Percentiles rank a stretch among this genome's conserved stretches.
Conservation (phyloP, 2,113 vertebrate genomes). For the Rhinichthys klamathensis region DNA sequence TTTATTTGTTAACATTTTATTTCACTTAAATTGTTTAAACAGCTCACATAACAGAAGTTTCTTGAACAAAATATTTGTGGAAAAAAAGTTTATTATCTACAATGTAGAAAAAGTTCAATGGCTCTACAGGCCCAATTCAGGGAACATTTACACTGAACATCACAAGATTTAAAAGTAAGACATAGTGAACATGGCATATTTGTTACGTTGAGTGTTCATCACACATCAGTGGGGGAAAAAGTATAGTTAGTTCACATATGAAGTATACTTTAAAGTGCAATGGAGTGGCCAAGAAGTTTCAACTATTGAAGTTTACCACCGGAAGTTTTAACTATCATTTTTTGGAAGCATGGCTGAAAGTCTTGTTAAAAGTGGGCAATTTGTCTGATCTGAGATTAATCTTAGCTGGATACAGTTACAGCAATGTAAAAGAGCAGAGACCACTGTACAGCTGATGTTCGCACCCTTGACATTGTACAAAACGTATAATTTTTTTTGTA, state of each 20-base stretch:
- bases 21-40: too few relatives aligned
- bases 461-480: neutral
- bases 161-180: slow-evolving; percentile 9
- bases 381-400: neutral
- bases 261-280: slow-evolving; percentile 39
- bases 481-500: neutral
- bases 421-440: neutral
- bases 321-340: neutral
- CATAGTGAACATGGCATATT: slow-evolving; percentile 22
- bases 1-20: too few relatives aligned
- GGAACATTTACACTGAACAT: slow-evolving; percentile 35
- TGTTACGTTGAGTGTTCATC: neutral
- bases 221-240: neutral
- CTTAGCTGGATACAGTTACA: neutral
- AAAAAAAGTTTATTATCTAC: slow-evolving; percentile 53
- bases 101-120: slow-evolving; percentile 50
- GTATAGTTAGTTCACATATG: neutral
- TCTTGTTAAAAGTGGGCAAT: neutral
- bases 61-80: slow-evolving; percentile 7
- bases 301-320: neutral
- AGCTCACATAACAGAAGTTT: neutral
- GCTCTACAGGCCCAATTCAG: neutral
- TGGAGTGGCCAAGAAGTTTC: neutral
- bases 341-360: slow-evolving; percentile 8
- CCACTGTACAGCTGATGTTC: neutral